Conservation (phyloP, 2,888 invertebrate genomes). For the Ichneumon xanthorius region DNA sequence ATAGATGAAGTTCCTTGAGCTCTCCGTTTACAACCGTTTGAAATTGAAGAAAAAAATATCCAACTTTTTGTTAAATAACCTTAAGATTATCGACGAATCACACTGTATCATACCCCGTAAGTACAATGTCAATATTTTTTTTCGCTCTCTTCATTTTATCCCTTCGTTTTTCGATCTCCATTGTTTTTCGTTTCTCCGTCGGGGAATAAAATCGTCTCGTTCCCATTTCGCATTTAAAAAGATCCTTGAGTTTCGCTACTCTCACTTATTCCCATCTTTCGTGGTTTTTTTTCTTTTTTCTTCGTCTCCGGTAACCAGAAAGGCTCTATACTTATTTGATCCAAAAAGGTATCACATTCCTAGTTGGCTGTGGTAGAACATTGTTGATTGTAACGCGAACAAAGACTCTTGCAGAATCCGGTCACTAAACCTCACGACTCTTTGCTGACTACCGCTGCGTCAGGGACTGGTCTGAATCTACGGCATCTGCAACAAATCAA, state of each 20-base stretch:
- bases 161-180: constrained; percentile 20
- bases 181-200: constrained; percentile 14
- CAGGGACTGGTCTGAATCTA: constrained; percentile 83
- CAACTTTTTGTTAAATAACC: constrained; percentile 36
- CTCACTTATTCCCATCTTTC: constrained; percentile 12
- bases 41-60: constrained; percentile 26
- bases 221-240: constrained; percentile 30
- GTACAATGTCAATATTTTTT: constrained; percentile 62
- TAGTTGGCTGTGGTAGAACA: constrained; percentile 79
- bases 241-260: constrained; percentile 48
- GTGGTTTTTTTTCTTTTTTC: constrained; percentile 17
- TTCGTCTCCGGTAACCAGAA: constrained; percentile 71
- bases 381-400: constrained; percentile 77
- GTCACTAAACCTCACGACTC: constrained; percentile 82
- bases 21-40: constrained; percentile 27
- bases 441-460: constrained; percentile 81
- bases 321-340: constrained; percentile 76
- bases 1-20: constrained; percentile 64
- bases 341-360: constrained; percentile 80
- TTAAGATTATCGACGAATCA: constrained; percentile 63
- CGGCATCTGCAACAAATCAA: constrained; percentile 79
- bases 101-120: constrained; percentile 63
- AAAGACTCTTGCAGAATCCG: constrained; percentile 75
- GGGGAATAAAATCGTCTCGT: constrained; percentile 51
- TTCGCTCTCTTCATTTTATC: constrained; percentile 12